Evolutionary conservation across 2,113 vertebrate species (phyloP).

Genomic region (Melanotaenia duboulayi): DNA sequence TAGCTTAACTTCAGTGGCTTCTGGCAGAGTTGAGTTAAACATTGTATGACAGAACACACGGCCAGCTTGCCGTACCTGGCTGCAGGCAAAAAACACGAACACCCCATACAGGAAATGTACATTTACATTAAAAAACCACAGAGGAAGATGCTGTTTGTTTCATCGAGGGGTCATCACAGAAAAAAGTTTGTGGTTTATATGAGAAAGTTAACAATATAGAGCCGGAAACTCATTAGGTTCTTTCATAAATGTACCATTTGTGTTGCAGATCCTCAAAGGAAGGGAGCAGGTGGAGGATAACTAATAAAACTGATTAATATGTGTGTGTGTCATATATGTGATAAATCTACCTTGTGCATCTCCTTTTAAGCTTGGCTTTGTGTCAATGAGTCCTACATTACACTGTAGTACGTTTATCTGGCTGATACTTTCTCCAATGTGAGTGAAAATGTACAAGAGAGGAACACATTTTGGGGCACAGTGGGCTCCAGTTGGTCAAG

Average conservation of each 20-base stretch:
- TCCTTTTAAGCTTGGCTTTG: background rate
- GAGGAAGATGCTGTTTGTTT: background rate
- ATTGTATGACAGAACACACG: conserved; percentile 55
- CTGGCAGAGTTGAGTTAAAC: conserved; percentile 61
- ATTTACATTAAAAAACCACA: conserved; percentile 14
- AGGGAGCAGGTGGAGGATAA: background rate
- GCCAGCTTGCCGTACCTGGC: conserved; percentile 36
- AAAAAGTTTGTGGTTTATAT: background rate
- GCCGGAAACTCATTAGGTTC: background rate
- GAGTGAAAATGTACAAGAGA: no score
- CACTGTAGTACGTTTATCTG: no score
- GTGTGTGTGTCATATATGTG: background rate
- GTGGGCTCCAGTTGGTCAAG: background rate
- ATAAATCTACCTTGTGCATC: background rate
- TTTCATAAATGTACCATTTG: background rate
- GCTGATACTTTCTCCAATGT: no score
- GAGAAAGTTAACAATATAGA: background rate
- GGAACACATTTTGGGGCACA: background rate
- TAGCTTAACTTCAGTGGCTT: conserved; percentile 68
- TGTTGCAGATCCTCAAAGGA: background rate
- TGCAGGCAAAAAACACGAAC: conserved; percentile 13
- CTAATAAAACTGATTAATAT: background rate
- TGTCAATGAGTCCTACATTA: background rate
- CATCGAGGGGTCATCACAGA: background rate
- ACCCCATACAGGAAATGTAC: conserved; percentile 9